Evolutionary conservation across 2,113 vertebrate species (phyloP), one percentile per base, ranked within the genome.

Genomic region (Isurus oxyrinchus): DNA sequence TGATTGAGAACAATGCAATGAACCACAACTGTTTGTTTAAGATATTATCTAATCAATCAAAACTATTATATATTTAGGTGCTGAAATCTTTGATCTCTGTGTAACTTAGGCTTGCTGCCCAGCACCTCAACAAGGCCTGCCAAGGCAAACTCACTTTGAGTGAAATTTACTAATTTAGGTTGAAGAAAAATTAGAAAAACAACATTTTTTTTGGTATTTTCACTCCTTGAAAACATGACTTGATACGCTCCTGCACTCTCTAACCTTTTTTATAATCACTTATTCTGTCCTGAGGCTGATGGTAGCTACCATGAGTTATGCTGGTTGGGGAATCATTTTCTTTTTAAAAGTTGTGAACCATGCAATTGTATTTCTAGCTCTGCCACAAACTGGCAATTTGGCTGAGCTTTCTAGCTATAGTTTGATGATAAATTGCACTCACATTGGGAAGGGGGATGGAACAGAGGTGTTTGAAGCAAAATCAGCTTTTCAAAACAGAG

Each of bases 361-460:
- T 95, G 67, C 44, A 95, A 76, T 35, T 95, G 67, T 72, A 95
- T 53, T 76, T 95, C 94, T 55, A 72, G 49, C 23, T 14, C 49
- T 53, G 66, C 94, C 27, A 63, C 35, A 94, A 94, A 94, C 40
- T 94, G 59, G 59, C 90, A 95, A 72, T 21, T 53, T 53, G 94
- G 27, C 66, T 27, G 16, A 19, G 44, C 25, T 49, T 69, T 76
- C 10, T 25, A 95, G 66, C 66, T 49, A 2, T 31, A 10, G 94
- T 27, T 19, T 53, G 66, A 95, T 69, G 94, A 95, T 95, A 76
- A 95, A 95, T 95, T 55, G 94, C 53, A 13, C n/a, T 95, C 67
- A 95, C 67, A 72, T 95, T 27, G 40, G 63, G 94, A 35, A 49
- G 19, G 94, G n/a, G 90, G n/a, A 63, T 40, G 88, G 53, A 49